These are phyloP conservation scores for Anableps anableps DNA, from an alignment of 2,797 vertebrate genomes.

Conservation along the genomic window DNA sequence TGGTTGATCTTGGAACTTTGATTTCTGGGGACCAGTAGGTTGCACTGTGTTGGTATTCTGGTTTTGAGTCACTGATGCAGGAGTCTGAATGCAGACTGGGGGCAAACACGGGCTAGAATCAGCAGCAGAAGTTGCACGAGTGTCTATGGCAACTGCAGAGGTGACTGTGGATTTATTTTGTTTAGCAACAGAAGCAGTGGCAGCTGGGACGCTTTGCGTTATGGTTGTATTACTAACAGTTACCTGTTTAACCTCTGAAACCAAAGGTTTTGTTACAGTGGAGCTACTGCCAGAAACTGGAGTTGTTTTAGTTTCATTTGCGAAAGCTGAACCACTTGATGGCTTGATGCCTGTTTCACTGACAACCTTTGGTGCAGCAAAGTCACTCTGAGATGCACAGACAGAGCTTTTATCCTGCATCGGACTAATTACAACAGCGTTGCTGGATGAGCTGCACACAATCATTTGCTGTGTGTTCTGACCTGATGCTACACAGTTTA, in stretches of 20 bases:
- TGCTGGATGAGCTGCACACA: slow-evolving; percentile 56
- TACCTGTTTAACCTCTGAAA: slow-evolving; percentile 50
- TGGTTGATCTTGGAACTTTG: slow-evolving; percentile 37
- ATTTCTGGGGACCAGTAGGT: slow-evolving; percentile 46
- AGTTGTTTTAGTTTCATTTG: slow-evolving; percentile 48
- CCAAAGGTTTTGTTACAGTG: slow-evolving; percentile 38
- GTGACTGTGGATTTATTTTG: slow-evolving; percentile 54
- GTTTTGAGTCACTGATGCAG: slow-evolving; percentile 38
- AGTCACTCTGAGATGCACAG: slow-evolving; percentile 45
- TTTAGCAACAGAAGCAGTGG: slow-evolving; percentile 46
- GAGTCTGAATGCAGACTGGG: slow-evolving; percentile 40
- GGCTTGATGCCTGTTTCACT: slow-evolving; percentile 33
- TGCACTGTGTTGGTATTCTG: slow-evolving; percentile 43
- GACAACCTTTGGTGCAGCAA: slow-evolving; percentile 37
- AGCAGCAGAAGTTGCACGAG: slow-evolving; percentile 27
- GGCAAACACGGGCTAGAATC: slow-evolving; percentile 39
- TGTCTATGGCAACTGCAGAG: slow-evolving; percentile 40
- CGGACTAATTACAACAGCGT: slow-evolving; percentile 27
- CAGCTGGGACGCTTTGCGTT: slow-evolving; percentile 44
- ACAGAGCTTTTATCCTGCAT: slow-evolving; percentile 50
- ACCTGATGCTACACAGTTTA: slow-evolving; percentile 34
- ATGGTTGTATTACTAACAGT: slow-evolving; percentile 27
- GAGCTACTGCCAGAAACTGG: slow-evolving; percentile 37
- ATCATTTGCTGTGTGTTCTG: slow-evolving; percentile 52
- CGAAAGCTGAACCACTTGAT: slow-evolving; percentile 27